phyloP scores from a whole-genome alignment of 2,797 vertebrate genomes.

The Clamator glandarius region DNA sequence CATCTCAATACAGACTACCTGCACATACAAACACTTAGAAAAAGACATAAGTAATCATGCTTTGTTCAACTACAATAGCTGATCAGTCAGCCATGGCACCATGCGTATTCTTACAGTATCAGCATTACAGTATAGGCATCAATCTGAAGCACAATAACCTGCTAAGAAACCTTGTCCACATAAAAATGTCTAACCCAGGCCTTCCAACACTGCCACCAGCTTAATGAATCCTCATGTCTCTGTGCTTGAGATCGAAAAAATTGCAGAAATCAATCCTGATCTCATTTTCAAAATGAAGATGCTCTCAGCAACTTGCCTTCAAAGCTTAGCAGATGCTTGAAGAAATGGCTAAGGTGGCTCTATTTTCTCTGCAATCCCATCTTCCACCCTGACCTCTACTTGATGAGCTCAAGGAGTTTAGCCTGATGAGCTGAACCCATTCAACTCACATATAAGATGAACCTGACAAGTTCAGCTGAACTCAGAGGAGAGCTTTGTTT shows the following conservation, averaged over 20 bases:
- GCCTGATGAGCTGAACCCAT: neutral
- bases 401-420: neutral
- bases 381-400: neutral
- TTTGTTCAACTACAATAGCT: neutral
- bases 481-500: neutral
- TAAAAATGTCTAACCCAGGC: neutral
- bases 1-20: neutral
- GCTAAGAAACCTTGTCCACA: neutral
- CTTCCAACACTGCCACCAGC: neutral
- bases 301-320: neutral
- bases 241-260: neutral
- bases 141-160: neutral
- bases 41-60: neutral
- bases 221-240: neutral
- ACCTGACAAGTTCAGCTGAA: neutral
- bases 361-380: neutral
- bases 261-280: neutral
- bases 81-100: neutral
- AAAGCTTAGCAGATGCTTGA: neutral
- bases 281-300: neutral
- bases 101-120: neutral
- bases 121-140: neutral
- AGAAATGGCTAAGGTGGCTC: neutral
- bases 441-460: neutral
- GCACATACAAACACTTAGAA: neutral